Base-by-base conservation (phyloP, 1,140 invertebrate genomes). In the Chrysomallon squamiferum region DNA sequence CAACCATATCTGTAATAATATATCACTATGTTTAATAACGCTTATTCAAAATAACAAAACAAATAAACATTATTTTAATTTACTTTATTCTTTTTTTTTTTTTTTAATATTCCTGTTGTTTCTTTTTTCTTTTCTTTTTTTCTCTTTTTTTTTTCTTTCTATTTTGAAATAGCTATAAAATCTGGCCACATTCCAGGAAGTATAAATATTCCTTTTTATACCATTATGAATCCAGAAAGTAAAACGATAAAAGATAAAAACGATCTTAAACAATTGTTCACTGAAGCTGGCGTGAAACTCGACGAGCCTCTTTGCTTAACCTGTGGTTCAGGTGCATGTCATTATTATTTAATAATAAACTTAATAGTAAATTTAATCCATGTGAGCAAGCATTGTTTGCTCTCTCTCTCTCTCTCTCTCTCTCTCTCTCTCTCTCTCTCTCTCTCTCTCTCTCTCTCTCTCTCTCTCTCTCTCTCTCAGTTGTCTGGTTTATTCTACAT, bases 251-350 rank as follows among this genome's bases (percentile, higher is more conserved):
- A 76, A 65, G 69, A 54, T 52, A n/a, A 41, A 32, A 73, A 75
- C 29, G 70, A 75, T 29, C 59, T 84, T 5, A 57, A 62, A 11
- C 59, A 72, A 45, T 15, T 80, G 15, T 82, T 81, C 64, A 32
- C 65, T 9, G 62, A 69, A 30, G 50, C 65, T 29, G 59, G 63
- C 25, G 59, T 82, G n/a, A 79, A 82, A 61, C 62, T 81, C 3
- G 47, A 65, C 2, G 71, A 71, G 58, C 73, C 78, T 20, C 2
- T 80, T 2, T 62, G 66, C 9, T 71, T 72, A 11, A 65, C 78
- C 9, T 84, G 80, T 74, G 80, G 81, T 20, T 82, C 80, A 62
- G 82, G 80, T 83, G n/a, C n/a, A n/a, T 43, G n/a, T 43, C n/a
- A 13, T 43, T 43, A 43, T n/a, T 13, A n/a, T 43, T n/a, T n/a